These are phyloP conservation scores for Drosophila persimilis DNA, from an alignment of 1,140 invertebrate species.

Conservation along the genomic window DNA sequence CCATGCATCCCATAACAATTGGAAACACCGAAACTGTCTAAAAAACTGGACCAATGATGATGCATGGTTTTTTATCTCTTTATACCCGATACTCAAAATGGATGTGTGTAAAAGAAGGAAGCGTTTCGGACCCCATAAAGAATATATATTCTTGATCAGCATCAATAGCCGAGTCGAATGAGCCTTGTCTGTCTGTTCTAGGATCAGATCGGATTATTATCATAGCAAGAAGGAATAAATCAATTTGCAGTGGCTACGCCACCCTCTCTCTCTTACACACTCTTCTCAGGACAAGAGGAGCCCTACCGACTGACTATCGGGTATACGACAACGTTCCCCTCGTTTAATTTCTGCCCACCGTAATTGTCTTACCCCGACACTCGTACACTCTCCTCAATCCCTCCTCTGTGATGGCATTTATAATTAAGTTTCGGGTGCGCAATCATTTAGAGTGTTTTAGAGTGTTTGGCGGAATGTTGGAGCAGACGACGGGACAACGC, in stretches of 20 bases:
- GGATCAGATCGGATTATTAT: too few relatives aligned
- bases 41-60: conserved; percentile 35
- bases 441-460: conserved; percentile 67
- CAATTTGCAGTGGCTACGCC: too few relatives aligned
- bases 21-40: conserved; percentile 10
- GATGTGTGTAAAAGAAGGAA: too few relatives aligned
- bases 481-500: conserved; percentile 43
- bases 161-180: too few relatives aligned
- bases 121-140: too few relatives aligned
- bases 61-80: conserved; percentile 12
- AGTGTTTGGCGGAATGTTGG: conserved; percentile 53
- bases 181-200: too few relatives aligned
- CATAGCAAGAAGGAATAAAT: too few relatives aligned
- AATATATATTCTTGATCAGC: too few relatives aligned
- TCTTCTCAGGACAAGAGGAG: too few relatives aligned
- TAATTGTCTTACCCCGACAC: neutral
- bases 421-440: conserved; percentile 63
- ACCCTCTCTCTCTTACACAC: too few relatives aligned
- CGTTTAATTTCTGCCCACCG: conserved; percentile 16
- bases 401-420: conserved; percentile 27
- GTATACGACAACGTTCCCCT: neutral
- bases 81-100: too few relatives aligned
- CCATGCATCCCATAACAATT: neutral
- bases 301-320: too few relatives aligned
- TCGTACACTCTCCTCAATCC: neutral